Conservation (phyloP, 2,888 invertebrate genomes). For the Atethmia centrago region DNA sequence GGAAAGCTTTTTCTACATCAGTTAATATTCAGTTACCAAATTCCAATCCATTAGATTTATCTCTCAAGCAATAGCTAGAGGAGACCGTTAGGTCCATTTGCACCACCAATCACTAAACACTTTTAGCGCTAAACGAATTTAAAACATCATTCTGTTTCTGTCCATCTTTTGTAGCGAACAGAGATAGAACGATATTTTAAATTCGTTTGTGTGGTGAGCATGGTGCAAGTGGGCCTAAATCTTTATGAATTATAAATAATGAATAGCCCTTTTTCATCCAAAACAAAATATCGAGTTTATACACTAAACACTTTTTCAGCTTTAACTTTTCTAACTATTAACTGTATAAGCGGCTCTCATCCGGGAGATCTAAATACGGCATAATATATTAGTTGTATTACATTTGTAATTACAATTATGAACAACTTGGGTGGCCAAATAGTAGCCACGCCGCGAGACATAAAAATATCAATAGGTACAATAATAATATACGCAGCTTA, state of each 20-base stretch:
- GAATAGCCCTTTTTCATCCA: neutral
- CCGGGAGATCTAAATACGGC: neutral
- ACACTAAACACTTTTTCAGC: neutral
- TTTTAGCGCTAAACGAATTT: too few relatives aligned
- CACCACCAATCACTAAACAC: too few relatives aligned
- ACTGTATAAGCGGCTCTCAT: neutral
- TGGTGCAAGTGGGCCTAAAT: too few relatives aligned
- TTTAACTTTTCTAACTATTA: neutral
- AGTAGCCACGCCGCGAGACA: conserved; percentile 1
- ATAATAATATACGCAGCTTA: conserved; percentile 43
- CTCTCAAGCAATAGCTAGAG: too few relatives aligned
- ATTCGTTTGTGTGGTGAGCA: too few relatives aligned
- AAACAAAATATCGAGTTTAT: neutral
- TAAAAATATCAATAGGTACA: conserved; percentile 24
- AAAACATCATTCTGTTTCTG: too few relatives aligned
- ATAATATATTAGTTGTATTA: neutral
- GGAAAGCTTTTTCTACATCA: neutral
- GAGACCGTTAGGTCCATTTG: too few relatives aligned
- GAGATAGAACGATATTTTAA: too few relatives aligned
- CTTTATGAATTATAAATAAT: neutral
- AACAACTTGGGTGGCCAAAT: conserved; percentile 46
- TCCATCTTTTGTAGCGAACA: too few relatives aligned
- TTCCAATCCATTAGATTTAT: neutral
- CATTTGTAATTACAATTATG: neutral
- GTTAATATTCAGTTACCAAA: neutral